These are phyloP conservation scores for Notocelia uddmanniana DNA, from an alignment of 2,888 invertebrate species.

Conservation along the genomic window DNA sequence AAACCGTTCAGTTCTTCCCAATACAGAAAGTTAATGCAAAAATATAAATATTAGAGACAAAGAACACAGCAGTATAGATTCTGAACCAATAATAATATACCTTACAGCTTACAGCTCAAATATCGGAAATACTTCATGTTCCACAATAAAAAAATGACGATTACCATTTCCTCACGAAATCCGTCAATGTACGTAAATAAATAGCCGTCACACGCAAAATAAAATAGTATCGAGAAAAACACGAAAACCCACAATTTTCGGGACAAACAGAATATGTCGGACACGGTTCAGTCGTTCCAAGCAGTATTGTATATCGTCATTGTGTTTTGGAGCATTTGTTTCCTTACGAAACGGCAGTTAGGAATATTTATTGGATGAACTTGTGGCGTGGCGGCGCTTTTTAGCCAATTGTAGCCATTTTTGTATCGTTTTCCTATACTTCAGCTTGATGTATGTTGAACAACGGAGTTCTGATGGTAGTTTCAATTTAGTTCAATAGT, in stretches of 20 bases:
- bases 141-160: constrained; percentile 14
- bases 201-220: constrained; percentile 61
- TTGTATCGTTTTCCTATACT: constrained; percentile 64
- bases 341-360: constrained; percentile 83
- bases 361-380: constrained; percentile 84
- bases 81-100: neutral
- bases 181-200: constrained; percentile 26
- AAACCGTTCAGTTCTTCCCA: too few relatives aligned
- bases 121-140: constrained; percentile 4
- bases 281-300: constrained; percentile 75
- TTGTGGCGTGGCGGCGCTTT: constrained; percentile 80
- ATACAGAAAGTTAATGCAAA: too few relatives aligned
- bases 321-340: constrained; percentile 83
- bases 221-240: constrained; percentile 62
- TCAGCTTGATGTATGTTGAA: constrained; percentile 63
- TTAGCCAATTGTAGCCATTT: constrained; percentile 79
- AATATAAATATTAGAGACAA: too few relatives aligned
- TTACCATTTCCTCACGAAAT: constrained; percentile 43
- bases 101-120: constrained; percentile 5
- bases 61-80: too few relatives aligned
- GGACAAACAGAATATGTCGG: constrained; percentile 81
- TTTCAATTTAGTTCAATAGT: constrained; percentile 59
- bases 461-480: constrained; percentile 67
- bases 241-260: constrained; percentile 70
- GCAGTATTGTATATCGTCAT: constrained; percentile 81